phyloP scores from a whole-genome alignment of 2,113 vertebrate genomes.

The Anser cygnoides region DNA sequence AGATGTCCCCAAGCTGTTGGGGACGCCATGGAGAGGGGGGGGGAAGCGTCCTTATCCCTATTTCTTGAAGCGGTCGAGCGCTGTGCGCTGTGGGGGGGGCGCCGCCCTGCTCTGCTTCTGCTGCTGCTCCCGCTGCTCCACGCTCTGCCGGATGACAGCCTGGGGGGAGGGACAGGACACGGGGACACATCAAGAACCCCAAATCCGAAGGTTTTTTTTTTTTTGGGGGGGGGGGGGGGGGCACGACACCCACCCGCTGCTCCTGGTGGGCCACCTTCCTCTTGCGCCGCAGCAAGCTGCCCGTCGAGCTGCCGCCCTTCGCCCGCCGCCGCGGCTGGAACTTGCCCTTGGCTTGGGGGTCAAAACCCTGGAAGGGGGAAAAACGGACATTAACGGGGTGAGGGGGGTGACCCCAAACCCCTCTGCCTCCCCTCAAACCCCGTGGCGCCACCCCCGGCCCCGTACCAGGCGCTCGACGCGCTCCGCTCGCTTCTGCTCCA shows the following conservation, averaged over 20 bases:
- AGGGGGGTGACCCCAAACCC: background rate
- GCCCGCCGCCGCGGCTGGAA: slow-evolving; percentile 82
- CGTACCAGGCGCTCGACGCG: slow-evolving; percentile 81
- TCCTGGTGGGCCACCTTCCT: slow-evolving; percentile 83
- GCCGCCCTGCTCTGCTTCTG: too few species aligned
- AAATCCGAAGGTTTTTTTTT: background rate
- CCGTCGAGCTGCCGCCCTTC: slow-evolving; percentile 84
- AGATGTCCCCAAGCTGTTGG: too few species aligned
- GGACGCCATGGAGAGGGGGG: background rate
- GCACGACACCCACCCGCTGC: slow-evolving; percentile 76
- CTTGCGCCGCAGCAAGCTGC: slow-evolving; percentile 82
- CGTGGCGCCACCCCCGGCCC: too few species aligned
- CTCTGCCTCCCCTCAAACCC: too few species aligned
- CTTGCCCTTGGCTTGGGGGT: slow-evolving; percentile 80
- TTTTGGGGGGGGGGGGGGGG: background rate
- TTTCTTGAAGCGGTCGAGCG: slow-evolving; percentile 86
- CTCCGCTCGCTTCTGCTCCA: slow-evolving; percentile 82
- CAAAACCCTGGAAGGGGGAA: slow-evolving; percentile 79
- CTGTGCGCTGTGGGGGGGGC: slow-evolving; percentile 46
- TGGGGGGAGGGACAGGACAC: slow-evolving; percentile 6
- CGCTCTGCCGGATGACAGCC: slow-evolving; percentile 77
- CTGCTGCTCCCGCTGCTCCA: slow-evolving; percentile 63
- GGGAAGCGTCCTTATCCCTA: background rate
- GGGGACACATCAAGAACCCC: background rate
- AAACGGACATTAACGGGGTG: background rate